These are phyloP conservation scores for Catostomus latipinnis DNA, from an alignment of 2,797 vertebrate species.

Conservation along the genomic window DNA sequence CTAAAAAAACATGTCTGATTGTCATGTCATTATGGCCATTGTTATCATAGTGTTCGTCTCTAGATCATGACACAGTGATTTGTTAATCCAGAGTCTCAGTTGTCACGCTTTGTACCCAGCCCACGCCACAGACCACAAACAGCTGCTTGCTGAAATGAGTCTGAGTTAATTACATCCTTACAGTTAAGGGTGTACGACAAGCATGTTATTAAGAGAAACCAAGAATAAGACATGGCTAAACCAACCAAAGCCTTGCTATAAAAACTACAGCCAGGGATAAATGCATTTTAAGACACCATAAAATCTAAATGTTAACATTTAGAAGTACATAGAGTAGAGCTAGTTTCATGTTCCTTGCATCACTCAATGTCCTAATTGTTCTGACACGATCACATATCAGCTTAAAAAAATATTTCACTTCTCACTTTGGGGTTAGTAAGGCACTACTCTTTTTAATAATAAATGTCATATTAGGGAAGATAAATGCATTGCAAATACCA, in stretches of 20 bases:
- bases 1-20: slow-evolving; percentile 3
- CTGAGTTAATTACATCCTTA: slow-evolving; percentile 51
- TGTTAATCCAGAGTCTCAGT: slow-evolving; percentile 27
- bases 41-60: slow-evolving; percentile 22
- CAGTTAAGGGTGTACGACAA: slow-evolving; percentile 28
- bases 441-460: no score
- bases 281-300: background rate
- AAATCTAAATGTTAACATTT: background rate
- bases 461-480: background rate
- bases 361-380: no score
- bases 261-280: background rate
- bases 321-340: no score
- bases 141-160: slow-evolving; percentile 42
- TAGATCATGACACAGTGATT: slow-evolving; percentile 33
- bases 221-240: slow-evolving; percentile 27
- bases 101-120: slow-evolving; percentile 3
- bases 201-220: slow-evolving; percentile 53
- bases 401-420: background rate
- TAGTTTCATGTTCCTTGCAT: no score
- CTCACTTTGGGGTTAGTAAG: no score
- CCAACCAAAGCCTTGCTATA: background rate
- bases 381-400: no score
- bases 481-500: background rate
- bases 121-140: slow-evolving; percentile 45
- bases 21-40: slow-evolving; percentile 24